A percentile compares a stretch with the other conserved stretches of the same genome.
phyloP scores from a whole-genome alignment of 2,888 invertebrate genomes.

The Acleris holmiana region DNA sequence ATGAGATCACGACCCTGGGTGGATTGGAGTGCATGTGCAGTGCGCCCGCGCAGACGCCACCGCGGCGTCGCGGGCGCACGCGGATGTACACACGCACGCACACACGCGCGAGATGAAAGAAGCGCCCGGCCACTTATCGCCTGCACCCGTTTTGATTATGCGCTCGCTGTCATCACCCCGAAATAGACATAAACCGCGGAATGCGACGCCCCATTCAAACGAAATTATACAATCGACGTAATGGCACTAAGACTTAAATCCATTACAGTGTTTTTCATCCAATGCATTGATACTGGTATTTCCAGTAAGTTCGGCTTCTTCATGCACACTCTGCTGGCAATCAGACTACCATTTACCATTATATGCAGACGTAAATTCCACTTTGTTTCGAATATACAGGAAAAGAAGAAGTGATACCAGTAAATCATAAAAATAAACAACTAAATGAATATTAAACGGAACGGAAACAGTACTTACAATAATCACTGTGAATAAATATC shows the following conservation, averaged over 20 bases:
- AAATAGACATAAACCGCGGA: slow-evolving; percentile 68
- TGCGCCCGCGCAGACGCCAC: slow-evolving; percentile 31
- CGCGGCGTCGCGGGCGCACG: slow-evolving; percentile 40
- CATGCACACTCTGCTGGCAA: slow-evolving; percentile 10
- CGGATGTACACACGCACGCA: slow-evolving; percentile 69
- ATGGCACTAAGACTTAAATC: slow-evolving; percentile 7
- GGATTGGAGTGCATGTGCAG: slow-evolving; percentile 29
- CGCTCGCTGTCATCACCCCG: slow-evolving; percentile 73
- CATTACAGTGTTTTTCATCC: slow-evolving; percentile 11
- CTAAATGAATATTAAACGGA: slow-evolving; percentile 7
- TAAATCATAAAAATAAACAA: not conserved
- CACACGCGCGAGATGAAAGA: slow-evolving; percentile 71
- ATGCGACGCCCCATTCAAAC: slow-evolving; percentile 31
- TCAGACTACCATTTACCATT: slow-evolving; percentile 9
- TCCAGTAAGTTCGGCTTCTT: slow-evolving; percentile 8
- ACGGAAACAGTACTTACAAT: slow-evolving; percentile 9
- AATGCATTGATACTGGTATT: not conserved
- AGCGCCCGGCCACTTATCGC: slow-evolving; percentile 78
- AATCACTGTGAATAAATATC: slow-evolving; percentile 22
- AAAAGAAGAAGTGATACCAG: not conserved
- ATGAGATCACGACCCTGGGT: slow-evolving; percentile 51
- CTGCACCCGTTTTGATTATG: slow-evolving; percentile 74
- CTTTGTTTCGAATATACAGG: too few relatives aligned
- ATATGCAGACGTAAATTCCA: not conserved
- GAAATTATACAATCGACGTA: slow-evolving; percentile 24